These are phyloP conservation scores for Porites divaricata DNA, from an alignment of 92 coral and sea anemone genomes.

Conservation along the genomic window DNA sequence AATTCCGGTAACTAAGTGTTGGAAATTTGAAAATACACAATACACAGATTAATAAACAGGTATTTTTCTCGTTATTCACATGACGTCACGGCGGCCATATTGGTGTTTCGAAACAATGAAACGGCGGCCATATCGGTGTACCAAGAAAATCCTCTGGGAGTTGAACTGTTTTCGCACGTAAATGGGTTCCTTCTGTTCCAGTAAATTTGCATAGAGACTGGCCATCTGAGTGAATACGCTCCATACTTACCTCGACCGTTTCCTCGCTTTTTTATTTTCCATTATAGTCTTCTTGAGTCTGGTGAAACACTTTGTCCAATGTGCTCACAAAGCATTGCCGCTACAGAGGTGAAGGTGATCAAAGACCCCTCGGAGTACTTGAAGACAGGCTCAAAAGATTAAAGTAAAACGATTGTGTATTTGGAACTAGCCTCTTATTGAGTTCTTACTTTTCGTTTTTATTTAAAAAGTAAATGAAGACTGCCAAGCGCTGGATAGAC, in stretches of 20 bases:
- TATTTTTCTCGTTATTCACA: too few species aligned
- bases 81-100: too few species aligned
- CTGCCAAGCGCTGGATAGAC: too few species aligned
- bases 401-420: neutral
- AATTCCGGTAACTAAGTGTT: too few species aligned
- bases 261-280: neutral
- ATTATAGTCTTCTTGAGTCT: constrained; percentile 79
- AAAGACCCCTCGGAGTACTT: constrained; percentile 82
- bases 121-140: too few species aligned
- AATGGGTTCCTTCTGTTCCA: neutral
- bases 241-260: too few species aligned
- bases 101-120: too few species aligned
- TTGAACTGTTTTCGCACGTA: too few species aligned
- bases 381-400: constrained; percentile 71
- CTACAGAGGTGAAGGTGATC: constrained; percentile 83
- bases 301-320: constrained; percentile 94
- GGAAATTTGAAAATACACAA: too few species aligned
- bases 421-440: neutral
- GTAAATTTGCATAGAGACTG: neutral
- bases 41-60: too few species aligned
- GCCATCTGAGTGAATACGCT: neutral
- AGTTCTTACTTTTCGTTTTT: neutral
- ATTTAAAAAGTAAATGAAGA: neutral
- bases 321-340: constrained; percentile 88
- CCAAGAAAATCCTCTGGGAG: too few species aligned